phyloP scores from a whole-genome alignment of 2,113 vertebrate species.

The Naja naja region DNA sequence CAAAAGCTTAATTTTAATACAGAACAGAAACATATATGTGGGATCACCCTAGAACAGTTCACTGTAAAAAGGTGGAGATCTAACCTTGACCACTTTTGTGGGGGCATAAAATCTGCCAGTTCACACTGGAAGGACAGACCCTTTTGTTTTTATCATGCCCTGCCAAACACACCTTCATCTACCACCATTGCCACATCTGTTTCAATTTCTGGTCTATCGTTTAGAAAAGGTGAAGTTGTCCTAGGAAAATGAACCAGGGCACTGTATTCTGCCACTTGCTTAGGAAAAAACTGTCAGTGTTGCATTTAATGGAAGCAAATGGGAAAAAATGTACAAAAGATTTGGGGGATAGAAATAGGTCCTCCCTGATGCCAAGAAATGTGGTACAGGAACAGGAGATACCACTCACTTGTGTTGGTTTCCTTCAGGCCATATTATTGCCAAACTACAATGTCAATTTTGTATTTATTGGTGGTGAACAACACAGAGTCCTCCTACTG shows the following conservation, averaged over 20 bases:
- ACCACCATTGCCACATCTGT: constrained; percentile 16
- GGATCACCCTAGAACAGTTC: constrained; percentile 78
- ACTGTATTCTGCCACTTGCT: constrained; percentile 34
- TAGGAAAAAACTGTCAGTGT: constrained; percentile 46
- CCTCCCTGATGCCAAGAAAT: constrained; percentile 60
- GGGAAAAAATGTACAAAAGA: constrained; percentile 39
- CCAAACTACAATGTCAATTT: constrained; percentile 49
- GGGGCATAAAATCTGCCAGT: constrained; percentile 56
- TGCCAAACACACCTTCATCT: not conserved
- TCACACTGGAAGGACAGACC: constrained; percentile 58
- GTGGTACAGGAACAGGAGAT: constrained; percentile 43
- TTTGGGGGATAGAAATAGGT: constrained; percentile 39
- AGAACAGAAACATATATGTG: constrained; percentile 67
- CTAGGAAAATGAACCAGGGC: constrained; percentile 20
- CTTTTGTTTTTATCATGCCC: constrained; percentile 14
- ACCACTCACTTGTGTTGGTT: constrained; percentile 31
- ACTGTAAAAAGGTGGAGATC: constrained; percentile 71
- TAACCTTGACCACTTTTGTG: constrained; percentile 42
- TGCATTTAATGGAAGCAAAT: constrained; percentile 27
- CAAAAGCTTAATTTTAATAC: constrained; percentile 82
- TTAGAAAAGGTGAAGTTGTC: constrained; percentile 37
- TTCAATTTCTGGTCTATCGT: constrained; percentile 55
- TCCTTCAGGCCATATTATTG: constrained; percentile 47
- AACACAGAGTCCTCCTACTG: not conserved
- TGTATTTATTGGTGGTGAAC: constrained; percentile 53